phyloP scores from a whole-genome alignment of 2,113 vertebrate genomes.

The Scomber scombrus region DNA sequence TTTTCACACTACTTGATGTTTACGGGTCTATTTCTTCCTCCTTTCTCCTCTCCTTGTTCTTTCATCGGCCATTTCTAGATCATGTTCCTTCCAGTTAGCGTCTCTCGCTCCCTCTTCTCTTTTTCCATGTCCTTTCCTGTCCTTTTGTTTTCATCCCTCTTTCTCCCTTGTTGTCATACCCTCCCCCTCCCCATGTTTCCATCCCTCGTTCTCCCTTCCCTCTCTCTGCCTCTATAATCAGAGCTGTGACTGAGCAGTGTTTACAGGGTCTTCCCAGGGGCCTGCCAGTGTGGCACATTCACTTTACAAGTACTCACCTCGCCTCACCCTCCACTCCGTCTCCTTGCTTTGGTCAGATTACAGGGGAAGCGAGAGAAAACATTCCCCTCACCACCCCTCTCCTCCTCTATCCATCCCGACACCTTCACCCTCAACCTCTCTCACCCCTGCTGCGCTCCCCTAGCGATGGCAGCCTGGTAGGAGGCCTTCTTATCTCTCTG shows the following conservation, averaged over 20 bases:
- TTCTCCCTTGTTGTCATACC: conserved; percentile 36
- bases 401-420: conserved; percentile 15
- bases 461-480: not conserved
- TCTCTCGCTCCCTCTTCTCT: not conserved
- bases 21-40: conserved; percentile 13
- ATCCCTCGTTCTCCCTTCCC: conserved; percentile 11
- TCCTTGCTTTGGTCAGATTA: conserved; percentile 57
- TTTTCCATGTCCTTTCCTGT: conserved; percentile 42
- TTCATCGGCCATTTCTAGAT: conserved; percentile 38
- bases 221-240: conserved; percentile 64
- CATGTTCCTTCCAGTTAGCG: conserved; percentile 33
- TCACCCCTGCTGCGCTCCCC: conserved; percentile 35
- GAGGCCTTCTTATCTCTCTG: conserved; percentile 58
- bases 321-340: conserved; percentile 36
- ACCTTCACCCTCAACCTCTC: conserved; percentile 11
- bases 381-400: not conserved
- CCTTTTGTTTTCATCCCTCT: conserved; percentile 36
- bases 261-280: conserved; percentile 73
- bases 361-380: conserved; percentile 55
- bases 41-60: not conserved
- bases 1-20: not conserved
- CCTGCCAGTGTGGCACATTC: conserved; percentile 61
- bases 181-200: conserved; percentile 38
- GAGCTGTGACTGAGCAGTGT: conserved; percentile 72
- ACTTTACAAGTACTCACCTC: conserved; percentile 65